Percentiles rank a stretch among this genome's conserved stretches.
Conservation (phyloP, 2,888 invertebrate genomes). For the Tillus elongatus region DNA sequence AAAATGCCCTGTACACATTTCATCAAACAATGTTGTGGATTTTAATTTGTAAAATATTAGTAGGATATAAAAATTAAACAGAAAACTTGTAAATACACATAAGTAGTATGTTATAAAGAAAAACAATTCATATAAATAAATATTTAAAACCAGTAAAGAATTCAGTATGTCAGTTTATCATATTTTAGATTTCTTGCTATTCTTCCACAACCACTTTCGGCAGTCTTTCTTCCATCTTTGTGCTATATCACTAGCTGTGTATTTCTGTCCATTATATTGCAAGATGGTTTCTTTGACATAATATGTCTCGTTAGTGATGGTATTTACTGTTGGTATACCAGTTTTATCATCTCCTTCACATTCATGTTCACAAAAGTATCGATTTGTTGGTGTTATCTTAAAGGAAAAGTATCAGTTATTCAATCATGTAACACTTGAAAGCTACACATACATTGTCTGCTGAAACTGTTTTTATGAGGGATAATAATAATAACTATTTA, state of each 20-base stretch:
- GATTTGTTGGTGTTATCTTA: not conserved
- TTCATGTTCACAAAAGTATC: not conserved
- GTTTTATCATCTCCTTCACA: constrained; percentile 2
- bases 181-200: too few species aligned
- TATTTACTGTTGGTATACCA: constrained; percentile 27
- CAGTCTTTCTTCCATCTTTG: constrained; percentile 63
- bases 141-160: not conserved
- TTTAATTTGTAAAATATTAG: too few species aligned
- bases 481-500: too few species aligned
- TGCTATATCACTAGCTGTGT: constrained; percentile 52
- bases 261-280: constrained; percentile 48
- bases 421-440: too few species aligned
- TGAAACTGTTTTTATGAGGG: too few species aligned
- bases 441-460: too few species aligned
- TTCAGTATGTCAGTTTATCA: not conserved
- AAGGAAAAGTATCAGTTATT: too few species aligned
- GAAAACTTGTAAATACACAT: not conserved
- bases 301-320: constrained; percentile 29
- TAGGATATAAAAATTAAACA: not conserved
- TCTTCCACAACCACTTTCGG: constrained; percentile 57
- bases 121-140: not conserved
- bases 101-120: not conserved
- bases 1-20: too few species aligned
- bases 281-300: constrained; percentile 48
- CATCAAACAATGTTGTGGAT: too few species aligned